Percentiles rank a stretch among this genome's conserved stretches.
Conservation (phyloP, 2,888 invertebrate genomes). For the Ornithoptera priamus region DNA sequence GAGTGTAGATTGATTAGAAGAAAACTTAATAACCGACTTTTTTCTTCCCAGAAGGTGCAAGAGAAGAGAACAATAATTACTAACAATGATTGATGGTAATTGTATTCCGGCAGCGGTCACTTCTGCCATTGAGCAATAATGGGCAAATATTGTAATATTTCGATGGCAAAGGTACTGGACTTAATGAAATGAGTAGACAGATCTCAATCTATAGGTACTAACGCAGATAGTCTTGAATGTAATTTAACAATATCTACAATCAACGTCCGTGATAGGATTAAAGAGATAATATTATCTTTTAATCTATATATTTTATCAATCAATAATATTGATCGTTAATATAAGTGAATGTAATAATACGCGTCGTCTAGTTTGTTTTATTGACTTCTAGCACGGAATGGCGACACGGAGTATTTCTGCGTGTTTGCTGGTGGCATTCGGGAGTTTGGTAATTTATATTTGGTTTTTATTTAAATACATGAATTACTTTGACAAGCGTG, state of each 20-base stretch:
- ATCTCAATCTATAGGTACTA: too few relatives aligned
- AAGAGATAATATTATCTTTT: constrained; percentile 30
- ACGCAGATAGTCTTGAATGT: neutral
- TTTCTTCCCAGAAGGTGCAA: too few relatives aligned
- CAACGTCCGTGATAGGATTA: constrained; percentile 21
- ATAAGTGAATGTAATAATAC: constrained; percentile 3
- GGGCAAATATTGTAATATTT: too few relatives aligned
- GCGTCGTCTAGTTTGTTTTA: neutral
- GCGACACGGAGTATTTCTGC: constrained; percentile 42
- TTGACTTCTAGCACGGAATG: constrained; percentile 33
- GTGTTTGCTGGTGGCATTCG: constrained; percentile 41
- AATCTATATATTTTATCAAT: constrained; percentile 29
- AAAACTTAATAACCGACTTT: too few relatives aligned
- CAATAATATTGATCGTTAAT: constrained; percentile 2
- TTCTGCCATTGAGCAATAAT: too few relatives aligned
- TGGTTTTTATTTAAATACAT: neutral
- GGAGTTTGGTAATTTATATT: constrained; percentile 43
- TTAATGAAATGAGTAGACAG: too few relatives aligned
- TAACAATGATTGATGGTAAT: too few relatives aligned
- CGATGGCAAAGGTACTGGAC: too few relatives aligned
- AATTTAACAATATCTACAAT: constrained; percentile 29
- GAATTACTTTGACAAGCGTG: too few relatives aligned
- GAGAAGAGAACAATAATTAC: too few relatives aligned
- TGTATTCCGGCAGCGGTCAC: too few relatives aligned
- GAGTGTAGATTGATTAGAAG: too few relatives aligned